Percentiles rank a stretch among this genome's conserved stretches.
phyloP scores from a whole-genome alignment of 2,888 invertebrate genomes.

The Deilephila porcellus region DNA sequence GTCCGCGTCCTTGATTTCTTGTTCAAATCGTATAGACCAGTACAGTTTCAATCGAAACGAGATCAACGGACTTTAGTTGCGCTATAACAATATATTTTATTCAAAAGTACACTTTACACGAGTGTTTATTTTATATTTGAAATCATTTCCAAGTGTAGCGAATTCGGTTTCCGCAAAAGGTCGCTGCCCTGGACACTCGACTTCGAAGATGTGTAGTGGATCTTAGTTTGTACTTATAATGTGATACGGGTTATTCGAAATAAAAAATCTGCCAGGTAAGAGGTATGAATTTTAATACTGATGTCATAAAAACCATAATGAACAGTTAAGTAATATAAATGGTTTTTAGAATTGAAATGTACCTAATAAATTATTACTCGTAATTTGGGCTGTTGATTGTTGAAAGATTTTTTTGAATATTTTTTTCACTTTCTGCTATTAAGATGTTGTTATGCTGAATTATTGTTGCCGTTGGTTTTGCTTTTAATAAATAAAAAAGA shows the following conservation, averaged over 20 bases:
- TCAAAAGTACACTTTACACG: conserved; percentile 1
- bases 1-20: conserved; percentile 59
- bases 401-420: too few relatives aligned
- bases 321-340: too few relatives aligned
- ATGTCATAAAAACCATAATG: too few relatives aligned
- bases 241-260: background rate
- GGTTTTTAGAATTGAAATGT: too few relatives aligned
- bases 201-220: background rate
- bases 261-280: background rate
- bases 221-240: conserved; percentile 8
- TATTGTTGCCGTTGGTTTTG: too few relatives aligned
- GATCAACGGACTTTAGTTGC: conserved; percentile 9
- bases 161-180: conserved; percentile 18
- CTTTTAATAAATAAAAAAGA: too few relatives aligned
- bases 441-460: too few relatives aligned
- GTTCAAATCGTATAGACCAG: conserved; percentile 13
- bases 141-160: conserved; percentile 4
- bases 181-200: conserved; percentile 27
- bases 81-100: conserved; percentile 7
- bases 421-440: too few relatives aligned
- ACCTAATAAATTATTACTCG: too few relatives aligned
- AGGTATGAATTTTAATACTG: background rate
- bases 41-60: conserved; percentile 12
- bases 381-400: too few relatives aligned
- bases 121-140: conserved; percentile 37